phyloP scores from a whole-genome alignment of 92 coral and sea anemone species.

The Porites evermanni region DNA sequence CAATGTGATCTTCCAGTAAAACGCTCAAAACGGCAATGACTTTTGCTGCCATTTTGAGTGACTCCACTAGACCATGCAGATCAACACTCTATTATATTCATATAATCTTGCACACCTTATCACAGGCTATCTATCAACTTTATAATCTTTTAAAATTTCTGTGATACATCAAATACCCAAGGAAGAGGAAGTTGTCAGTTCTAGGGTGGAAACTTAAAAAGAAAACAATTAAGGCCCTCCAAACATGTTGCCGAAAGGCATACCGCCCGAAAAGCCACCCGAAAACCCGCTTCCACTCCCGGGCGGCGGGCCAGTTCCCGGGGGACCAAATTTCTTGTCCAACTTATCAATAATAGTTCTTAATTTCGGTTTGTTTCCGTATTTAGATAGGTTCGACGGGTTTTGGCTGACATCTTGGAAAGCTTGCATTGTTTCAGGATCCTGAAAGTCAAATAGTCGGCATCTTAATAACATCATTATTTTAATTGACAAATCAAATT shows the following conservation, averaged over 20 bases:
- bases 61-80: too few relatives aligned
- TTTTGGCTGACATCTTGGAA: slow-evolving; percentile 95
- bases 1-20: too few relatives aligned
- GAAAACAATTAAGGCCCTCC: neutral
- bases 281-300: slow-evolving; percentile 12
- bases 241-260: slow-evolving; percentile 33
- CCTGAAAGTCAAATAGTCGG: slow-evolving; percentile 52
- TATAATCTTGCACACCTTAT: too few relatives aligned
- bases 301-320: slow-evolving; percentile 20
- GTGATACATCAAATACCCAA: too few relatives aligned
- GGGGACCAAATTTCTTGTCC: slow-evolving; percentile 81
- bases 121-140: too few relatives aligned
- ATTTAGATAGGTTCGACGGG: slow-evolving; percentile 85
- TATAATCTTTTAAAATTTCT: too few relatives aligned
- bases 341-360: slow-evolving; percentile 87
- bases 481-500: too few relatives aligned
- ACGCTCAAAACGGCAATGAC: too few relatives aligned
- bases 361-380: slow-evolving; percentile 81
- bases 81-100: too few relatives aligned
- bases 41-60: too few relatives aligned
- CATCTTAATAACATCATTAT: neutral
- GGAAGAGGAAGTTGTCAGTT: too few relatives aligned
- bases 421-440: slow-evolving; percentile 88
- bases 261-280: slow-evolving; percentile 30
- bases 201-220: too few relatives aligned